Evolutionary conservation across 2,113 vertebrate species (phyloP).

Genomic region (Calypte anna): DNA sequence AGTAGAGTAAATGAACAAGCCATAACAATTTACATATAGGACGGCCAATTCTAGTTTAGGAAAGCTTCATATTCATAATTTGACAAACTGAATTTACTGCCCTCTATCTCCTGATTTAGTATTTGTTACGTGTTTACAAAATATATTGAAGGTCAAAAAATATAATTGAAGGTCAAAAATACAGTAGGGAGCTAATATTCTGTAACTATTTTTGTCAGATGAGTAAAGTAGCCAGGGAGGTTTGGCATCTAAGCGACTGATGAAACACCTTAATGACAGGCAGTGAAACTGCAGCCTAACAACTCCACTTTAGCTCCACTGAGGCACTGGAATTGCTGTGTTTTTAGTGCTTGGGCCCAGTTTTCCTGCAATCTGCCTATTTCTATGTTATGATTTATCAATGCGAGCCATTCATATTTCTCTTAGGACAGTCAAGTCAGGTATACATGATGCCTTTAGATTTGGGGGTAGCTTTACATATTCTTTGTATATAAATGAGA

Average conservation of each 20-base stretch:
- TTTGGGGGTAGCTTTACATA: background rate
- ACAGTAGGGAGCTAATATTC: background rate
- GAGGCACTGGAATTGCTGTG: background rate
- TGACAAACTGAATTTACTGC: constrained; percentile 19
- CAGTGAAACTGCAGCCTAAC: background rate
- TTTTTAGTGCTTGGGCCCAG: background rate
- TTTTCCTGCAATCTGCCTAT: background rate
- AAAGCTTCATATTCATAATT: constrained; percentile 14
- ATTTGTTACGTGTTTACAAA: background rate
- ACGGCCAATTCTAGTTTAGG: background rate
- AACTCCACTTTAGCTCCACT: background rate
- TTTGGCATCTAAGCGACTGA: background rate
- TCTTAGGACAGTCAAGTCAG: background rate
- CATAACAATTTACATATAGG: background rate
- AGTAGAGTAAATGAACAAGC: background rate
- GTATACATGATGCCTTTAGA: background rate
- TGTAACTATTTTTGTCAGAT: background rate
- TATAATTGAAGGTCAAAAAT: background rate
- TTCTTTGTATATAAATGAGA: background rate
- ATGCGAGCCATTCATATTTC: background rate
- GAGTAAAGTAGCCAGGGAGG: background rate
- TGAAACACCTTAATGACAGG: background rate
- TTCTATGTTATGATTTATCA: background rate
- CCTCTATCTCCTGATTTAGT: constrained; percentile 17
- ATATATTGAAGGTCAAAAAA: background rate